Base-by-base conservation (phyloP, 2,888 invertebrate genomes). In the Thumatha senex region DNA sequence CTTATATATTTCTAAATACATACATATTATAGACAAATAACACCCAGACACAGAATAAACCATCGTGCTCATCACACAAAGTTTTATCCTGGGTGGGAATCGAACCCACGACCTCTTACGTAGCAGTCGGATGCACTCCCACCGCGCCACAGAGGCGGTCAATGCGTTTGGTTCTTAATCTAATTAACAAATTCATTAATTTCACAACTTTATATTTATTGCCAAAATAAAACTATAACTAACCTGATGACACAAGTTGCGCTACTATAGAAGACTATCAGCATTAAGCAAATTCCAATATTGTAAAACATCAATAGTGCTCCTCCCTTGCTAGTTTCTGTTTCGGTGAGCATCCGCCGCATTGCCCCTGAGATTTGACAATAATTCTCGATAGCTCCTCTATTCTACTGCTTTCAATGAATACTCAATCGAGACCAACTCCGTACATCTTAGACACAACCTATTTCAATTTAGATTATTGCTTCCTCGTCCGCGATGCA, bases 401-500 rank as follows among this genome's bases (percentile, higher is more conserved):
- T 73, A 84, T 87, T 86, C 84, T 84, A 74, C 71, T 69, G 72
- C 61, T 67, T 74, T 64, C 84, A 84, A 86, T 89, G 90, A 89
- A 89, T 89, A 87, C 84, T 73, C 82, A 86, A 87, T 86, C 72
- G 79, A 75, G 77, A 74, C 75, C 69, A 70, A 74, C 68, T 72
- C 72, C 74, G 61, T 61, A 63, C 63, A 70, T 80, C 81, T 80
- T 74, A 77, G 78, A 77, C 79, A 70, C 73, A 78, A 85, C 76
- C 82, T 80, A 78, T 87, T 90, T 83, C 88, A 89, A 89, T 89
- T 89, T 83, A 87, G 86, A 86, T 86, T 85, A 89, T 82, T 86
- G 76, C 84, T 76, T 61, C 45, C 54, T 65, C 59, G 64, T 63
- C 56, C 44, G 60, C 61, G 66, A 67, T 76, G 74, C 75, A 76